phyloP scores from a whole-genome alignment of 92 coral and sea anemone genomes.

The Scolanthus callimorphus region DNA sequence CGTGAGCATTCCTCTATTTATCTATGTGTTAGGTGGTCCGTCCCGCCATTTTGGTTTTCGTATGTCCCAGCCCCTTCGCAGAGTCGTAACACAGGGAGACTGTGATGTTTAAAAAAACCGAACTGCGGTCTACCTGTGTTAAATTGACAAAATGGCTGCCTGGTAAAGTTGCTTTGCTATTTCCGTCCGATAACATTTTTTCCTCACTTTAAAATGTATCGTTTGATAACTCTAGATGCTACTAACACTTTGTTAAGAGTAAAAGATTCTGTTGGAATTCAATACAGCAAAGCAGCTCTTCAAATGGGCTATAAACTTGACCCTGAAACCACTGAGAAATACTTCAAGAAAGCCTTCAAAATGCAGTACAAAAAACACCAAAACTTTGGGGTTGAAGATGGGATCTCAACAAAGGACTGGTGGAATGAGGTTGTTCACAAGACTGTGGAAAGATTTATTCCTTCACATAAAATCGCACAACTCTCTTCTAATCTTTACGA shows the following conservation, averaged over 20 bases:
- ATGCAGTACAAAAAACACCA: slow-evolving; percentile 51
- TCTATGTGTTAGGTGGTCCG: too few species aligned
- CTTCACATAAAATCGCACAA: slow-evolving; percentile 25
- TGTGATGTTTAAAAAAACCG: too few species aligned
- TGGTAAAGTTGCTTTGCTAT: not conserved
- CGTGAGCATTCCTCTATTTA: too few species aligned
- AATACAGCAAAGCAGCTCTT: slow-evolving; percentile 63
- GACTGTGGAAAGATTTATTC: slow-evolving; percentile 57
- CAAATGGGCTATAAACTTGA: slow-evolving; percentile 43
- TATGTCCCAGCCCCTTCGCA: too few species aligned
- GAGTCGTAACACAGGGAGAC: too few species aligned
- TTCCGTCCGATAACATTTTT: not conserved
- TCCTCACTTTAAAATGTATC: slow-evolving; percentile 23
- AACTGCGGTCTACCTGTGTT: too few species aligned
- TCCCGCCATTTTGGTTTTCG: too few species aligned
- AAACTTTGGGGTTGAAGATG: slow-evolving; percentile 60
- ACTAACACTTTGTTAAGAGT: slow-evolving; percentile 79
- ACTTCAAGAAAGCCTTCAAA: slow-evolving; percentile 54
- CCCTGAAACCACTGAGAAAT: slow-evolving; percentile 36
- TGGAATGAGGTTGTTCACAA: slow-evolving; percentile 62
- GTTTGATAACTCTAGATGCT: slow-evolving; percentile 80
- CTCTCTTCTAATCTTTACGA: slow-evolving; percentile 46
- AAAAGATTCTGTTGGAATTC: slow-evolving; percentile 68
- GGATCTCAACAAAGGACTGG: slow-evolving; percentile 60
- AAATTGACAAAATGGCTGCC: too few species aligned